phyloP scores from a whole-genome alignment of 2,113 vertebrate genomes.

The Eublepharis macularius region DNA sequence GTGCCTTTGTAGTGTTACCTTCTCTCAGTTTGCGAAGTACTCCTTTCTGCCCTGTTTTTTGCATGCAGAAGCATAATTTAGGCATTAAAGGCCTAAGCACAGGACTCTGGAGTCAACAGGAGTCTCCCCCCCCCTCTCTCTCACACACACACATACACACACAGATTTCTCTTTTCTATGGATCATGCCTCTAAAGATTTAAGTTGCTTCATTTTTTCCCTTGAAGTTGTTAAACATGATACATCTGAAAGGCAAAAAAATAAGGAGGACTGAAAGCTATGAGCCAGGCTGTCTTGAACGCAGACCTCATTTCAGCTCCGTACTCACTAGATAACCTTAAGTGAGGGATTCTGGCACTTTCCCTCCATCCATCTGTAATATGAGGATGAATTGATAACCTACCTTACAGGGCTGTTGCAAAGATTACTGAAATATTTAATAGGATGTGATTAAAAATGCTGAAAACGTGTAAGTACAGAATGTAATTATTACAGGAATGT shows the following conservation, averaged over 20 bases:
- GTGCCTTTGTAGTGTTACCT: not conserved
- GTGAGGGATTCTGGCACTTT: not conserved
- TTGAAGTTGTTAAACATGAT: not conserved
- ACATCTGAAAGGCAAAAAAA: not conserved
- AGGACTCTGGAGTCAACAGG: accelerated
- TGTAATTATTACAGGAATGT: no score
- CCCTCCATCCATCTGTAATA: not conserved
- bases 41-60: not conserved
- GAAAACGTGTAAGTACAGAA: no score
- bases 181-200: not conserved
- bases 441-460: not conserved
- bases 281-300: not conserved
- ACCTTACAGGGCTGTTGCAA: not conserved
- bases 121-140: not conserved
- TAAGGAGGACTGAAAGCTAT: not conserved
- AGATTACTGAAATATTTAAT: not conserved
- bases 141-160: no score
- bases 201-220: not conserved
- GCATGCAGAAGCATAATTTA: not conserved
- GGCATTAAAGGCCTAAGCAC: not conserved
- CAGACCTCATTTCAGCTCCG: not conserved
- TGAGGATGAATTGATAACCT: not conserved
- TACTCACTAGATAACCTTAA: not conserved
- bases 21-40: not conserved
- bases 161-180: not conserved